Base-by-base conservation (phyloP, 1,140 invertebrate species). In the Drosophila sproati region DNA sequence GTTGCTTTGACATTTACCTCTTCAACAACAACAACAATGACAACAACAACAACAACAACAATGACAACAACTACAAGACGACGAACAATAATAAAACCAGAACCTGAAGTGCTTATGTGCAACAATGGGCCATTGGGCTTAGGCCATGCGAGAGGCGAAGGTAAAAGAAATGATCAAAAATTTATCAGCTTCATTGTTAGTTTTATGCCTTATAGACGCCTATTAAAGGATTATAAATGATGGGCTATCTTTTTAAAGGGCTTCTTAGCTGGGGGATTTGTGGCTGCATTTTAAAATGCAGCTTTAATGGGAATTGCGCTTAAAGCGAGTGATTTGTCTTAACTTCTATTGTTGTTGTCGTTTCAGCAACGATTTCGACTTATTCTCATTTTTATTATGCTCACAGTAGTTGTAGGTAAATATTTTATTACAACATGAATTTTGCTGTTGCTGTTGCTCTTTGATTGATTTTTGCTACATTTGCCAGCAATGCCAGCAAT, bases 201-300 rank as follows among this genome's bases (percentile, higher is more conserved):
- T 69, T 80, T 85, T 73, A 52, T 85, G 77, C 61, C 71, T 83
- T 80, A 80, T 83, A 77, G 77, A 68, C 62, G 77, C 73, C 82
- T 68, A 88, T 86, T 86, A 88, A 88, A 79, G 82, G 82, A 86
- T 86, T 88, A 86, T 75, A 82, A 82, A 77, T 75, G 68, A 59
- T 55, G 60, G 69, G 72, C 66, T 51, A 61, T 54, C 41, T 37
- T 31, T 66, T 76, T 64, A 50, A 48, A 72, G 55, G 59, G 59
- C 31, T 51, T 48, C 43, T 61, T 68, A 62, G 34, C 35, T 29
- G 39, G n/a, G 39, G 29, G 55, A 57, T 57, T 57, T 57, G 55
- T 31, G 55, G 57, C 28, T 43, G 37, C 20, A 29, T 29, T 10
- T 72, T 35, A 64, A 50, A 52, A n/a, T 64, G 29, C 7, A 50